Evolutionary conservation across 1,140 invertebrate genomes (phyloP).

Genomic region (Euwallacea similis): DNA sequence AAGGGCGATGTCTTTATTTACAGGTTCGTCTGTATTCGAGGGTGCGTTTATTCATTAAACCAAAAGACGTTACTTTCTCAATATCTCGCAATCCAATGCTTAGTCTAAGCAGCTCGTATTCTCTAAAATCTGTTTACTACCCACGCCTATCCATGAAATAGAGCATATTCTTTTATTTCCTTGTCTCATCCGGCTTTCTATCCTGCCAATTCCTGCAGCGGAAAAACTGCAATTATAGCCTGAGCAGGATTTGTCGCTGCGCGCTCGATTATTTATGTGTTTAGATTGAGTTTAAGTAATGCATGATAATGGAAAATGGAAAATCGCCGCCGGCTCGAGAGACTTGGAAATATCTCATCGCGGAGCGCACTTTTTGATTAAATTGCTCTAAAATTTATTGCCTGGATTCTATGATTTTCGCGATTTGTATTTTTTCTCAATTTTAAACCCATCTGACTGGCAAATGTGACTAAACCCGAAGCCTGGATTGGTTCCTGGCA

Average conservation of each 20-base stretch:
- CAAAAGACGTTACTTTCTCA: no score
- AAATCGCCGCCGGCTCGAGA: slow-evolving; percentile 35
- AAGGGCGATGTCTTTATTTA: no score
- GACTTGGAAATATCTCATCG: slow-evolving; percentile 38
- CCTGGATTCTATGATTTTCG: slow-evolving; percentile 33
- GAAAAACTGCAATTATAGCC: slow-evolving; percentile 40
- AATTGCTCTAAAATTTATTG: slow-evolving; percentile 47
- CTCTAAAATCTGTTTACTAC: no score
- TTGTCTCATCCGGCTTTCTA: slow-evolving; percentile 4
- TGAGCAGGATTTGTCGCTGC: slow-evolving; percentile 41
- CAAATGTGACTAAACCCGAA: no score
- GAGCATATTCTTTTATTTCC: neutral
- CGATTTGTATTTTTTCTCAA: slow-evolving; percentile 28
- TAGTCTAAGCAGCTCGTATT: no score
- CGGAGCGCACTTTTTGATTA: slow-evolving; percentile 45
- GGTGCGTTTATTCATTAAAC: no score
- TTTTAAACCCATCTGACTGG: neutral
- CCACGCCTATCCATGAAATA: no score
- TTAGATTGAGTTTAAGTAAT: slow-evolving; percentile 48
- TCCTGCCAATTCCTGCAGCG: slow-evolving; percentile 31
- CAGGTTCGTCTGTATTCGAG: no score
- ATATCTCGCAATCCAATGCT: no score
- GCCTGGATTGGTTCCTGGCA: slow-evolving; percentile 23
- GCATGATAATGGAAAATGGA: slow-evolving; percentile 45
- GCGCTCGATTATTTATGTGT: slow-evolving; percentile 45